phyloP scores from a whole-genome alignment of 2,888 invertebrate genomes.

The Leptura quadrifasciata region DNA sequence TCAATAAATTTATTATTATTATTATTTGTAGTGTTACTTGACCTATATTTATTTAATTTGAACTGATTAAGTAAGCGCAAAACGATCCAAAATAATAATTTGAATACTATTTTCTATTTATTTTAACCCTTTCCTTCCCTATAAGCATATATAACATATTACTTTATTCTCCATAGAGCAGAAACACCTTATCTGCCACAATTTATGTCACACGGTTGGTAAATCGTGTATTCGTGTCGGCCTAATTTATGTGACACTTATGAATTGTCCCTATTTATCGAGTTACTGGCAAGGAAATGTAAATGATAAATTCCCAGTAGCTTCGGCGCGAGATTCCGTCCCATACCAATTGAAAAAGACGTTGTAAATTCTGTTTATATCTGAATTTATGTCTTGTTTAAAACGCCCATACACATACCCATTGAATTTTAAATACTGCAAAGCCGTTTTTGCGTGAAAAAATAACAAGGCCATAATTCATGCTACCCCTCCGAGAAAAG shows the following conservation, averaged over 20 bases:
- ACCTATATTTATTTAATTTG: too few relatives aligned
- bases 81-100: too few relatives aligned
- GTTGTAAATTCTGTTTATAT: conserved; percentile 31
- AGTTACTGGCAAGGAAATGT: neutral
- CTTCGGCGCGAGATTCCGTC: neutral
- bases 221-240: neutral
- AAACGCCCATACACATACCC: conserved; percentile 17
- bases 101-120: too few relatives aligned
- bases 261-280: neutral
- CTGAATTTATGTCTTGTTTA: conserved; percentile 21
- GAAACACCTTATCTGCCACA: neutral
- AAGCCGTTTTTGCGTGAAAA: conserved; percentile 51
- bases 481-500: conserved; percentile 40
- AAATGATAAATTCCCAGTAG: neutral
- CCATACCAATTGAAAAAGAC: conserved; percentile 24
- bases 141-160: neutral
- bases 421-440: conserved; percentile 51
- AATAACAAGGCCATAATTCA: conserved; percentile 58
- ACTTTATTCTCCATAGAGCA: neutral
- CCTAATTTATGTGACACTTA: conserved; percentile 9
- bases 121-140: too few relatives aligned
- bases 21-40: too few relatives aligned
- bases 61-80: too few relatives aligned
- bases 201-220: neutral
- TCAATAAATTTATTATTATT: too few relatives aligned